Evolutionary conservation across 2,113 vertebrate species (phyloP), one percentile per base, ranked within the genome.

Genomic region (Cricetomys ansorgei): DNA sequence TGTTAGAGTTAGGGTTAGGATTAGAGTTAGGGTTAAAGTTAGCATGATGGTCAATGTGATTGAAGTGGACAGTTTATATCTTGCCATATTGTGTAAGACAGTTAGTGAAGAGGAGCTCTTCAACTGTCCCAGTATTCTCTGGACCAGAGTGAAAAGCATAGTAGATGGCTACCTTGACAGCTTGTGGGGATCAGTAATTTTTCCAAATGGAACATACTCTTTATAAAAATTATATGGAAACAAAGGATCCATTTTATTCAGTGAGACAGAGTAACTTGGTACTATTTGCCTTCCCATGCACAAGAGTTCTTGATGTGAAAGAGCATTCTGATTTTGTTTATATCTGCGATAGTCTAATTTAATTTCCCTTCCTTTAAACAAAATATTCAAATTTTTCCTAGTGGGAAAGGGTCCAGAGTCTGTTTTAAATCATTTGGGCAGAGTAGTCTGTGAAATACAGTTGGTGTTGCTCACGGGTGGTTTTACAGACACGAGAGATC

Each of bases 401-500:
- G 21, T 16, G 27, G 40, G 2, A 48, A 50, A 92, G 86, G 72
- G 69, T 95, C 77, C 96, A 34, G 81, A 96, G 95, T 73, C 21
- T 95, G 15, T 8, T 87, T 96, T 91, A 96, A 98, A 97, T 98
- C 87, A 91, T 92, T 97, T 75, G 25, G 94, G 23, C 55, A 94
- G 93, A 94, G 72, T 37, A 91, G 50, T 23, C 75, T 76, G 34
- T 98, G 93, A 98, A 97, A 97, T 96, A 96, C 79, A 97, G 86
- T 91, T 92, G 91, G 81, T 96, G 86, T 45, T 96, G 59, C 93
- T 98, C 97, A 79, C 69, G 57, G 97, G 95, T 25, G 31, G 93
- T 86, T 98, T 98, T 98, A 98, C 96, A 97, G 90, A 88, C 88
- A 92, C 0, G 5, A 57, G 79, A 97, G 91, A 97, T 70, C 95